Evolutionary conservation across 1,140 invertebrate genomes (phyloP).

Genomic region (Anagrus nilaparvatae): DNA sequence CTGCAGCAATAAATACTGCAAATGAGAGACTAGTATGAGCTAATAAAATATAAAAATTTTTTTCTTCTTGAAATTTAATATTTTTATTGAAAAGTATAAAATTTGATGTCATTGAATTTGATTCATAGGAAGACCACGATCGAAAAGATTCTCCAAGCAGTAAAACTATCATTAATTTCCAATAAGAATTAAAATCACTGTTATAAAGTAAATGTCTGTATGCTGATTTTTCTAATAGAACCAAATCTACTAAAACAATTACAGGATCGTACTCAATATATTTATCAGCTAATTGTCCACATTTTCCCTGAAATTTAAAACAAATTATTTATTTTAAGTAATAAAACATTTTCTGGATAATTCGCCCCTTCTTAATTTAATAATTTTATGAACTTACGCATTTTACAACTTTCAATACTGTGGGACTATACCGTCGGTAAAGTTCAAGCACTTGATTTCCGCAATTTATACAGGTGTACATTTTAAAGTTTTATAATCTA

Average conservation of each 20-base stretch:
- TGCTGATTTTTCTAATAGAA: constrained; percentile 66
- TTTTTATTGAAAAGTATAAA: neutral
- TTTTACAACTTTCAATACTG: constrained; percentile 57
- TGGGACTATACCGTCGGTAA: constrained; percentile 56
- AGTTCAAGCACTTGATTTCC: constrained; percentile 49
- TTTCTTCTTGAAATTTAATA: constrained; percentile 21
- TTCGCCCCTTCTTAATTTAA: neutral
- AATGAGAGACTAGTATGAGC: constrained; percentile 29
- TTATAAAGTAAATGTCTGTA: constrained; percentile 78
- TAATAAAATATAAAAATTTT: constrained; percentile 34
- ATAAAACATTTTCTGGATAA: neutral
- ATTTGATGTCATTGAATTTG: neutral
- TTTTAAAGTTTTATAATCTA: constrained; percentile 12
- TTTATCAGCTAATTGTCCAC: constrained; percentile 68
- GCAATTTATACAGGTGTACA: constrained; percentile 58
- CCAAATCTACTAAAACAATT: constrained; percentile 71
- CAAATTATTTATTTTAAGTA: constrained; percentile 6
- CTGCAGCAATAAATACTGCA: constrained; percentile 22
- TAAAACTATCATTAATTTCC: constrained; percentile 35
- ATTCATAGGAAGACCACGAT: constrained; percentile 24
- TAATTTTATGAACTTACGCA: constrained; percentile 49
- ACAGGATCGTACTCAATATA: constrained; percentile 82
- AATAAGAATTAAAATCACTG: constrained; percentile 50
- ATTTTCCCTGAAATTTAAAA: constrained; percentile 51
- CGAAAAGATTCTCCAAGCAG: constrained; percentile 34